Evolutionary conservation across 1,140 invertebrate species (phyloP), one percentile per base, ranked within the genome.

Genomic region (Diorhabda carinulata): DNA sequence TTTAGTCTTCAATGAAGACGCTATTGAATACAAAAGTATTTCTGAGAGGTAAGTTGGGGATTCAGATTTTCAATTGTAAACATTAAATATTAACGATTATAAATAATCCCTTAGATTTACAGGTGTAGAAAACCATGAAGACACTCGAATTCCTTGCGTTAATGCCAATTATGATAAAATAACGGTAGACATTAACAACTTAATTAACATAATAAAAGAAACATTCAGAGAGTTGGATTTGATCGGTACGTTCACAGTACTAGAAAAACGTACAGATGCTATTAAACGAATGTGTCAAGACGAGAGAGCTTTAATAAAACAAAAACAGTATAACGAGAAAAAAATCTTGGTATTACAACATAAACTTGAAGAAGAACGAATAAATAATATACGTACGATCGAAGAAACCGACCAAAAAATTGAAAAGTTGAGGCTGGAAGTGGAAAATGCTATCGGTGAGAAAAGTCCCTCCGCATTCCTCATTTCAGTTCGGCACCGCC

Each of bases 391-490:
- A 5, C 58, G 66, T n/a, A 68, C 66, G 25, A 74, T 72, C 4
- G 70, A 74, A 61, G 68, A 74, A 52, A 74, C 73, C 10, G 58
- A 72, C 44, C 44, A 64, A 3, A 74, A 74, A 44, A 74, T 72
- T 10, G 66, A 74, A 52, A 67, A 71, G 45, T 61, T 73, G 1
- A 64, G 52, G 63, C 68, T 69, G 57, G 57, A 73, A 61, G 62
- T 61, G 9, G 72, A 73, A 69, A 69, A 71, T 56, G 63, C 45
- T 43, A 64, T 57, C 40, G 63, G 63, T 64, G 9, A 41, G 25
- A 25, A 25, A 25, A 25, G 25, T 1, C 25, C 25, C 25, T 25
- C 25, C 25, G 25, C 25, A 25, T 25, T 25, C 25, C 25, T 25
- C 25, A 25, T 25, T 25, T 25, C 25, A 25, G 25, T 25, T 25